A percentile compares a stretch with the other conserved stretches of the same genome.
Conservation (phyloP, 2,113 vertebrate species). For the Entomyzon cyanotis region DNA sequence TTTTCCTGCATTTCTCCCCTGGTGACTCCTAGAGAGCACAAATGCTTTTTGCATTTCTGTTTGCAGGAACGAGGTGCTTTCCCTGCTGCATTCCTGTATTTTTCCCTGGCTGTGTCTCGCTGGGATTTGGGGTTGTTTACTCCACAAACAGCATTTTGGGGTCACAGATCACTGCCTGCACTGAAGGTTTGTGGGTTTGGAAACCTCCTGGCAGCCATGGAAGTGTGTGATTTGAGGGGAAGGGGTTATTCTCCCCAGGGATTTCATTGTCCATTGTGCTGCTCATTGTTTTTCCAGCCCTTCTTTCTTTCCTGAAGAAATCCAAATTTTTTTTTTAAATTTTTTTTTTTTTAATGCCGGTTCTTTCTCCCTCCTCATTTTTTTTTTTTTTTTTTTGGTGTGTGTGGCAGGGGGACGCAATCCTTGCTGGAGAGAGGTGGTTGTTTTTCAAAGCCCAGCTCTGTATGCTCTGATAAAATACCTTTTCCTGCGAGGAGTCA, state of each 20-base stretch:
- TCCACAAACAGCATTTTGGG: neutral
- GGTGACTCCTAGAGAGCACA: slow-evolving; percentile 43
- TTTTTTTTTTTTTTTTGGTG: neutral
- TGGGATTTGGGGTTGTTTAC: slow-evolving; percentile 10
- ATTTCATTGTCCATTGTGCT: neutral
- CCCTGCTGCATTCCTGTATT: slow-evolving; percentile 27
- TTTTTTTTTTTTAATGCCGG: fast-evolving
- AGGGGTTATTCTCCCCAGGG: neutral
- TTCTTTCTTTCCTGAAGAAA: slow-evolving; percentile 2
- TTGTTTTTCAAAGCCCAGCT: neutral
- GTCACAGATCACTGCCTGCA: neutral
- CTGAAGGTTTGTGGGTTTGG: neutral
- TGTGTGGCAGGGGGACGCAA: neutral
- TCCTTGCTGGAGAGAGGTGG: neutral
- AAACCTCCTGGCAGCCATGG: neutral
- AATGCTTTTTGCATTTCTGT: slow-evolving; percentile 21
- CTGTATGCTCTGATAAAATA: slow-evolving; percentile 40
- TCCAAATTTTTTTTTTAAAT: neutral
- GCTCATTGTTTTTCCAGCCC: neutral
- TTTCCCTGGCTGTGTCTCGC: neutral
- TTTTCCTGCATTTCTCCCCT: slow-evolving; percentile 68
- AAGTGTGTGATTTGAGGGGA: neutral
- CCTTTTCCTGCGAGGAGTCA: slow-evolving; percentile 41
- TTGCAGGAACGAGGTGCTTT: slow-evolving; percentile 4
- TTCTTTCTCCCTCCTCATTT: neutral